Conservation (phyloP, 2,113 vertebrate species). For the Colinus virginianus region DNA sequence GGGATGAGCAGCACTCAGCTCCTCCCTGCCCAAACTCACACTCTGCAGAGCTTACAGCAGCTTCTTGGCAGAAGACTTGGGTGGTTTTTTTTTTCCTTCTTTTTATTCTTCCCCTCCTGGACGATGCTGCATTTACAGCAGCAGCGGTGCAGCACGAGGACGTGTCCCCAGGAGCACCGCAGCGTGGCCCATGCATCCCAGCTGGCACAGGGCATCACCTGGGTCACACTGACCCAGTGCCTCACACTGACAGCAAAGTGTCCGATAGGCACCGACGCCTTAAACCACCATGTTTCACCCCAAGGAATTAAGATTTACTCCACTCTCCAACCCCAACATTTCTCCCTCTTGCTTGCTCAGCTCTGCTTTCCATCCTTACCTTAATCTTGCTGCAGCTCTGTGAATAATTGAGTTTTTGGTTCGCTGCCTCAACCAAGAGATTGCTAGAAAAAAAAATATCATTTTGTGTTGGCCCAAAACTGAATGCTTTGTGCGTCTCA, state of each 20-base stretch:
- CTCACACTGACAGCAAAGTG: accelerated
- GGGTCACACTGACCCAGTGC: background rate
- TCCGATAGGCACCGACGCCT: accelerated
- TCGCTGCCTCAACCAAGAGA: slow-evolving; percentile 66
- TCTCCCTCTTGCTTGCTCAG: slow-evolving; percentile 3
- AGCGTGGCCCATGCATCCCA: accelerated
- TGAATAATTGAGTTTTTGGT: slow-evolving; percentile 63
- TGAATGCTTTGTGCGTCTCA: background rate
- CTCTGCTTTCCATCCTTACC: slow-evolving; percentile 43
- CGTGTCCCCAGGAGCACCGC: accelerated
- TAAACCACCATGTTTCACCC: background rate
- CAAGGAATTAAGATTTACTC: background rate
- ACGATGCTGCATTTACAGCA: slow-evolving; percentile 33
- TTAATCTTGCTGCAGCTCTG: slow-evolving; percentile 52
- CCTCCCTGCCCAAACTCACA: slow-evolving; percentile 48
- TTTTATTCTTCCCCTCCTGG: background rate
- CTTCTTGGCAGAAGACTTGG: slow-evolving; percentile 47
- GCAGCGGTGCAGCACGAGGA: background rate
- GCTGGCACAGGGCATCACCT: background rate
- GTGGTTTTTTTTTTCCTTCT: background rate
- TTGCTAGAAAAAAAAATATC: slow-evolving; percentile 6
- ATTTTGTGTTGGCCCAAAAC: slow-evolving; percentile 51
- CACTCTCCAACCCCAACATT: background rate
- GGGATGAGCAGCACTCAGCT: background rate
- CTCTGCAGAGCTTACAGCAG: slow-evolving; percentile 38